These are phyloP conservation scores for Cynodonichthys magdalenae DNA, from an alignment of 2,797 vertebrate genomes.

Conservation along the genomic window DNA sequence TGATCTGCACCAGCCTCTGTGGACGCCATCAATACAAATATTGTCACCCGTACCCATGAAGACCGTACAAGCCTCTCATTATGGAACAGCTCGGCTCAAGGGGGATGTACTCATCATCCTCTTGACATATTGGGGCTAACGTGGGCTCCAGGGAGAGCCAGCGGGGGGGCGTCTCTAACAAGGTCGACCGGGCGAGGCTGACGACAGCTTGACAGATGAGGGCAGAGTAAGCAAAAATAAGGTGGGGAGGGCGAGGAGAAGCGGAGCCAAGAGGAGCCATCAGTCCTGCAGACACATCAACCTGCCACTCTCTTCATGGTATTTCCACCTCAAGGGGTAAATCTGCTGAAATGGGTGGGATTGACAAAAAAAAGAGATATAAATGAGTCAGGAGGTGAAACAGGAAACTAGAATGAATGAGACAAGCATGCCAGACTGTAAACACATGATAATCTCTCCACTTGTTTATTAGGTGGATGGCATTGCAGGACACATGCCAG, in stretches of 20 bases:
- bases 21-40: conserved; percentile 65
- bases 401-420: conserved; percentile 31
- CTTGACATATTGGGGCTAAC: conserved; percentile 68
- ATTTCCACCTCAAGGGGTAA: neutral
- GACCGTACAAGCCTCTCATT: conserved; percentile 32
- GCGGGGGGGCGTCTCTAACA: conserved; percentile 57
- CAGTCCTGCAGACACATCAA: conserved; percentile 29
- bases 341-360: neutral
- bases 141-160: conserved; percentile 14
- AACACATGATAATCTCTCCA: conserved; percentile 77
- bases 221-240: conserved; percentile 46
- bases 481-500: conserved; percentile 38
- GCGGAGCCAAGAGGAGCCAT: conserved; percentile 32
- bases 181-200: conserved; percentile 59
- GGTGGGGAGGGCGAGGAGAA: conserved; percentile 10
- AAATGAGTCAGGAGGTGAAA: conserved; percentile 20
- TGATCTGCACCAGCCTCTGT: conserved; percentile 44
- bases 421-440: conserved; percentile 71
- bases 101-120: conserved; percentile 69
- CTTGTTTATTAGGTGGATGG: conserved; percentile 77
- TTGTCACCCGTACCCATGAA: conserved; percentile 54
- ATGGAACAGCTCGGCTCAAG: conserved; percentile 34
- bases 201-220: conserved; percentile 77
- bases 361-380: neutral
- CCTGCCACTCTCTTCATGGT: conserved; percentile 20